Evolutionary conservation across 2,113 vertebrate genomes (phyloP).

Genomic region (Cariama cristata): DNA sequence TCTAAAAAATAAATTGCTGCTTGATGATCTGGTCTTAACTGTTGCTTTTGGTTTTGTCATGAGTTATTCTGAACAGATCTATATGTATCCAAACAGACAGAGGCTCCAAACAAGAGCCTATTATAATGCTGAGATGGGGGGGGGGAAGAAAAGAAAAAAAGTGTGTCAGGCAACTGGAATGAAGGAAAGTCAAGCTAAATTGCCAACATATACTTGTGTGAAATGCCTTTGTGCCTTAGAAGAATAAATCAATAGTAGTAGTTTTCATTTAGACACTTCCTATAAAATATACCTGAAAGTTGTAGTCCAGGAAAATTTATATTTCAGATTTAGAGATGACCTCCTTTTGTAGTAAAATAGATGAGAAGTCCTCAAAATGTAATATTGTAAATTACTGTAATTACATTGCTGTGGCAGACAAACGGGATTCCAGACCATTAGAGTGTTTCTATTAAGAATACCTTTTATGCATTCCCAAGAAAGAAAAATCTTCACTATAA

Average conservation of each 20-base stretch:
- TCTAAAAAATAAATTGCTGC: not conserved
- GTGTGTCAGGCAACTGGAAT: not conserved
- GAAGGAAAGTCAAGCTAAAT: not conserved
- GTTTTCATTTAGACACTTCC: not conserved
- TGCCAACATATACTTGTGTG: not conserved
- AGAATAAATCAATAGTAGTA: not conserved
- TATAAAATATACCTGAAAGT: not conserved
- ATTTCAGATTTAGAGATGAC: not conserved
- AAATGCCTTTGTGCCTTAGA: not conserved
- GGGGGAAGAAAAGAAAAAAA: not conserved
- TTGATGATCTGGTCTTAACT: not conserved
- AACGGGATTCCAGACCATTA: not conserved
- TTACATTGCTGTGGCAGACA: not conserved
- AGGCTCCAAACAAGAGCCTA: not conserved
- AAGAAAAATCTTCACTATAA: not conserved
- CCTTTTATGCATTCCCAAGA: not conserved
- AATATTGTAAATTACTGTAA: not conserved
- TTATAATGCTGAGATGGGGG: not conserved
- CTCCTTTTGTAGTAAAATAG: not conserved
- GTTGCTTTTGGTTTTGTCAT: not conserved
- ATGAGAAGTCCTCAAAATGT: not conserved
- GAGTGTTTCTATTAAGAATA: not conserved
- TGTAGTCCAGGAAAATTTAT: not conserved
- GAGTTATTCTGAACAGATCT: not conserved
- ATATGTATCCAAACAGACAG: not conserved